Base-by-base conservation (phyloP, 2,113 vertebrate species). In the Lycaon pictus region DNA sequence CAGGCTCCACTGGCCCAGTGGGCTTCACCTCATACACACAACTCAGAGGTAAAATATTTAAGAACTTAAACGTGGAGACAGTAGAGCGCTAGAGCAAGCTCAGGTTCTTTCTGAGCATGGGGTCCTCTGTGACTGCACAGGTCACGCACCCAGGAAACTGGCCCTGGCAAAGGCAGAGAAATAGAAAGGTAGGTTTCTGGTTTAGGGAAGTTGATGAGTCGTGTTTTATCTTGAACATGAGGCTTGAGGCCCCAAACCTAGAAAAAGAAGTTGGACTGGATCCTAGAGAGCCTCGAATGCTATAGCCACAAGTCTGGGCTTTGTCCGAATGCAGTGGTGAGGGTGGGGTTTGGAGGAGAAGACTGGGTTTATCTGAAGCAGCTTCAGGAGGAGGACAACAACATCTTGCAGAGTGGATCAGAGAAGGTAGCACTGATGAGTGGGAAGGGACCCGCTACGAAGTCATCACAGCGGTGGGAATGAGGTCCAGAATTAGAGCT, bases 171-270 rank as follows among this genome's bases (percentile, higher is more conserved):
- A 89, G 20, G 8, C 35, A 13, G 8, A 22, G 56, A 96, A 76
- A 22, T 29, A 37, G 62, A 60, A 86, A 93, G 69, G 56, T 12
- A 27, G 1, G n/a, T 43, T 80, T 96, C 53, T 56, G n/a, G 53
- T 56, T 93, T 55, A 29, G 37, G 56, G 60, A 35, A 88, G 22
- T 11, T 55, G 37, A 53, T 93, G 65, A 62, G 81, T 60, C 23
- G 51, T 77, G 15, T 93, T 93, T 95, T 82, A 62, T 95, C 56
- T 86, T 79, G 53, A 82, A 62, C 5, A 56, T 55, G 63, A 95
- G 43, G 53, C 13, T 4, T 11, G 85, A 82, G 13, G 69, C 27
- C 43, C 23, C 90, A 90, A 92, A 22, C 1, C n/a, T 62, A 74
- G 35, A 92, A 79, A 96, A 80, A 43, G 37, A 88, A 91, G 5